Evolutionary conservation across 2,113 vertebrate genomes (phyloP).

Genomic region (Rana temporaria): DNA sequence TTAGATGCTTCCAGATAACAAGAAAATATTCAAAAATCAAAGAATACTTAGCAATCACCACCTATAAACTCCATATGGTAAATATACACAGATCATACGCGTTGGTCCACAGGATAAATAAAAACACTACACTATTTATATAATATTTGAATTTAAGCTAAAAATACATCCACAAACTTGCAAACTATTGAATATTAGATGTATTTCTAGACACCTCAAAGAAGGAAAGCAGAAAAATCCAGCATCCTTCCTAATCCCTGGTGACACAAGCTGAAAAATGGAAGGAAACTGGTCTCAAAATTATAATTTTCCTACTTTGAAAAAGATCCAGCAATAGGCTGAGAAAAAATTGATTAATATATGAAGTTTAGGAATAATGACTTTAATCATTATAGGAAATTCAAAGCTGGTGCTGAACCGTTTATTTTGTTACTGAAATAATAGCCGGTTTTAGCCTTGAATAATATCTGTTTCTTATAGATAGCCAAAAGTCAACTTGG

Average conservation of each 20-base stretch:
- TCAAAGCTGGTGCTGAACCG: background rate
- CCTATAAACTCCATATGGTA: no score
- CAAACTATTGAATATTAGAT: slow-evolving; percentile 15
- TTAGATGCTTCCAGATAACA: no score
- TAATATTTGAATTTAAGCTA: background rate
- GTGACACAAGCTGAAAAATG: slow-evolving; percentile 6
- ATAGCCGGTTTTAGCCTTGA: slow-evolving; percentile 19
- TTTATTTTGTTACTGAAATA: slow-evolving; percentile 31
- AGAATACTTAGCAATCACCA: no score
- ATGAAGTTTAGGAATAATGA: slow-evolving; percentile 25
- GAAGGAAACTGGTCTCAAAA: slow-evolving; percentile 7
- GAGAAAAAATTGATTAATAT: slow-evolving; percentile 12
- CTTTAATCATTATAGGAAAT: slow-evolving; percentile 18
- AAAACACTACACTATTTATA: background rate
- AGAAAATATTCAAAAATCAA: no score
- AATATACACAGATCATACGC: no score
- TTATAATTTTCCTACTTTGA: slow-evolving; percentile 2
- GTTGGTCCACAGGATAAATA: no score
- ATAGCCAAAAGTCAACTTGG: slow-evolving; percentile 52
- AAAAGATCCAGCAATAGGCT: background rate
- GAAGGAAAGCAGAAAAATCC: background rate
- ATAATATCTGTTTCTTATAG: slow-evolving; percentile 47
- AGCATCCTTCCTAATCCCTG: slow-evolving; percentile 3
- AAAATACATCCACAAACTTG: background rate
- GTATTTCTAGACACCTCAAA: background rate